These are phyloP conservation scores for Laticauda colubrina DNA, from an alignment of 2,113 vertebrate genomes.

Conservation along the genomic window DNA sequence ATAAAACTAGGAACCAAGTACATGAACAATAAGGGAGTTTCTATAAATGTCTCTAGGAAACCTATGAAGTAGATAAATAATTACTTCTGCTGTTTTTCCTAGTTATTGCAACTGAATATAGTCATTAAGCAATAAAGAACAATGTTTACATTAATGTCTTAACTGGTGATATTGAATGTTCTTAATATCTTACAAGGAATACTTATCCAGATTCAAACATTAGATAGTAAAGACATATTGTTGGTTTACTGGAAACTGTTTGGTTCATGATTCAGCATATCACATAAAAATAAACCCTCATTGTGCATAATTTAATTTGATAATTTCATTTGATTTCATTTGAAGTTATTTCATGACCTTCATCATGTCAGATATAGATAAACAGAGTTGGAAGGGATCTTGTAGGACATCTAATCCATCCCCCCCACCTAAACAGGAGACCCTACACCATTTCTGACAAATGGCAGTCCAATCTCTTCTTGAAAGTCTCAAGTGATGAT, in stretches of 20 bases:
- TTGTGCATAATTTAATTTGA: not conserved
- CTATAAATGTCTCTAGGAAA: not conserved
- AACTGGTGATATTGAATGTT: not conserved
- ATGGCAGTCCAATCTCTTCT: no score
- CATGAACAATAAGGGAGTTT: no score
- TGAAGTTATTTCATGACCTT: not conserved
- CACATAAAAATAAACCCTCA: not conserved
- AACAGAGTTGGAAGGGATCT: no score
- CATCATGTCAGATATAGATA: not conserved
- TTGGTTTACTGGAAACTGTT: not conserved
- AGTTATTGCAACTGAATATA: not conserved
- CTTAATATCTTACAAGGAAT: not conserved
- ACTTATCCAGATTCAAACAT: not conserved
- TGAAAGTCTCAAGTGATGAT: no score
- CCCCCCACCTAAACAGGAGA: no score
- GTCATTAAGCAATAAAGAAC: not conserved
- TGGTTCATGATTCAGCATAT: not conserved
- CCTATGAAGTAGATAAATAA: not conserved
- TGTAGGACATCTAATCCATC: no score
- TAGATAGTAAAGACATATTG: not conserved
- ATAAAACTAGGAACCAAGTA: no score
- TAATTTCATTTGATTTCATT: no score
- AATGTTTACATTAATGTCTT: not conserved
- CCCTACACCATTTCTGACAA: no score
- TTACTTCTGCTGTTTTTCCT: not conserved